phyloP scores from a whole-genome alignment of 2,888 invertebrate species.

The Troides oblongomaculatus region DNA sequence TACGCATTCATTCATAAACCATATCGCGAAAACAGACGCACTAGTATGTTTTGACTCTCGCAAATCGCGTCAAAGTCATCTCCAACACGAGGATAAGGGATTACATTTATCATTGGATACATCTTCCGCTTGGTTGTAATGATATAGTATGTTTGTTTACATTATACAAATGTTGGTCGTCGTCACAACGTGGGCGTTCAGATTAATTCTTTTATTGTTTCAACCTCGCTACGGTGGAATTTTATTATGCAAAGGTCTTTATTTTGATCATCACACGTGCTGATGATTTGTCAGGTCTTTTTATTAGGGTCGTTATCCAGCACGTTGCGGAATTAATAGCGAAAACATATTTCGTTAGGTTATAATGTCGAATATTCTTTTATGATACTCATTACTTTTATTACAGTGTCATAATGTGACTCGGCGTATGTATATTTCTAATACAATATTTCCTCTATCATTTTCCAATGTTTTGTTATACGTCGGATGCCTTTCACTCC shows the following conservation, averaged over 20 bases:
- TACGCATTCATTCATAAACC: conserved; percentile 25
- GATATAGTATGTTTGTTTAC: conserved; percentile 16
- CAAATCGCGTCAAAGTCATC: conserved; percentile 19
- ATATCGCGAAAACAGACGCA: conserved; percentile 8
- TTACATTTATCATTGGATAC: conserved; percentile 15
- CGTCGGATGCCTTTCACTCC: too few relatives aligned
- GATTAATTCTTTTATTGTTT: conserved; percentile 29
- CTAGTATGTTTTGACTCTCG: conserved; percentile 22
- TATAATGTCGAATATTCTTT: not conserved
- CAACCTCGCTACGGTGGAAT: conserved; percentile 25
- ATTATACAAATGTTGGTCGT: conserved; percentile 15
- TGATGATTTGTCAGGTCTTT: conserved; percentile 3
- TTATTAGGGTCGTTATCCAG: not conserved
- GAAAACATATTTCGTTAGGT: not conserved
- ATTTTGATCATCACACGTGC: conserved; percentile 8
- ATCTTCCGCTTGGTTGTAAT: conserved; percentile 22
- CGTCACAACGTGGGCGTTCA: conserved; percentile 19
- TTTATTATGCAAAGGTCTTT: conserved; percentile 20
- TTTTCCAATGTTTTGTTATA: too few relatives aligned
- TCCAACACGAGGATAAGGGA: conserved; percentile 19
- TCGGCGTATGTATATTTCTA: too few relatives aligned
- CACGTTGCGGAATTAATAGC: not conserved
- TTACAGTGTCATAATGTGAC: too few relatives aligned
- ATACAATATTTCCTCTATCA: too few relatives aligned
- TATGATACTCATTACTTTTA: too few relatives aligned